Base-by-base conservation (phyloP, 2,888 invertebrate genomes). In the Heliconius ethilla region DNA sequence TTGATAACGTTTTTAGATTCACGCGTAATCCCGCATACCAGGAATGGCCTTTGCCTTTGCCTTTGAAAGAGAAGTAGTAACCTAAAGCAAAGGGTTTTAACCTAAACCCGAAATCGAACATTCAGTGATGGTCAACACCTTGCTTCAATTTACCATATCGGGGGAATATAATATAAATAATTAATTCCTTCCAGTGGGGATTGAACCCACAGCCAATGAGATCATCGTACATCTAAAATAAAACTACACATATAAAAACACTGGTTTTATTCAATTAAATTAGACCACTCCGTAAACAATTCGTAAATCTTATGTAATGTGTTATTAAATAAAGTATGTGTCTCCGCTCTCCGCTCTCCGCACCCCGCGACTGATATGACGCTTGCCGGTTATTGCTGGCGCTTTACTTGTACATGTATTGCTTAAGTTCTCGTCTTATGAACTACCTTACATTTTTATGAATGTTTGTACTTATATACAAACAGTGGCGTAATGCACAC, bases 211-310 rank as follows among this genome's bases (percentile, higher is more conserved):
- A 51, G 18, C 6, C 45, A 51, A 33, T 33, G 7, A 33, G 9
- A 33, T 33, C 33, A n/a, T 18, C 25, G 25, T 33, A 22, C 10
- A 33, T n/a, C 33, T 6, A 22, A 79, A 85, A 85, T 82, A 79
- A 85, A 83, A 83, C 79, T 62, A 79, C 13, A 27, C 33, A 73
- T 79, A 82, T 84, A 83, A 85, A 86, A 87, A 87, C 86, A 87
- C 84, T 83, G 84, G 82, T 81, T 85, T 83, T 85, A 84, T 84
- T 84, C 78, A 82, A 82, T 83, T 82, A 89, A 59, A 89, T 91
- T 89, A 92, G 84, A 91, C 84, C 91, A 91, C 88, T 90, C 89
- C 88, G 86, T 91, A 91, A 90, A 87, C 88, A 90, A 89, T 87
- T 83, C 87, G 88, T 88, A 89, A 89, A 91, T 89, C 87, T 89